Conservation (phyloP, 2,888 invertebrate species). For the Candidula unifasciata region DNA sequence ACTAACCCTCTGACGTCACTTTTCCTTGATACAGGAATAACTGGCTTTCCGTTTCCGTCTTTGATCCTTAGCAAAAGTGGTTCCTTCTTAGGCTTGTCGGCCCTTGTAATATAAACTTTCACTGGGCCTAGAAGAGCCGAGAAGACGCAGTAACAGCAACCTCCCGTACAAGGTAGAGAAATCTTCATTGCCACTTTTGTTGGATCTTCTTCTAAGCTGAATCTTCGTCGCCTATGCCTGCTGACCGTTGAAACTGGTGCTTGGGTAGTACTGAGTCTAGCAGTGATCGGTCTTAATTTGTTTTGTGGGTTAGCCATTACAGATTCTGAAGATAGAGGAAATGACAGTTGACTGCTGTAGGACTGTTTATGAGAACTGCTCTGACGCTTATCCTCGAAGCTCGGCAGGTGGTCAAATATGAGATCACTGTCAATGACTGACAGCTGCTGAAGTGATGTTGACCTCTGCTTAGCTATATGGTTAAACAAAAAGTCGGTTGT, state of each 20-base stretch:
- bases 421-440: neutral
- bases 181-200: constrained; percentile 37
- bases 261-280: neutral
- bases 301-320: neutral
- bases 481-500: neutral
- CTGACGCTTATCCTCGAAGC: too few species aligned
- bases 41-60: constrained; percentile 47
- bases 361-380: neutral
- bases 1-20: constrained; percentile 49
- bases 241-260: neutral
- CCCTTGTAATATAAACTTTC: constrained; percentile 44
- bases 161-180: constrained; percentile 43
- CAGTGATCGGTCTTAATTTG: neutral
- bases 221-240: neutral
- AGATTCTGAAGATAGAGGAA: neutral
- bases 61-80: constrained; percentile 32
- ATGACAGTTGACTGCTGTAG: neutral
- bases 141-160: constrained; percentile 52
- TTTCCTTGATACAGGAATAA: constrained; percentile 47
- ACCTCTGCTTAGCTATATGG: neutral
- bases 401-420: neutral
- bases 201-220: constrained; percentile 32
- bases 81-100: constrained; percentile 40
- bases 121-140: constrained; percentile 52
- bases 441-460: neutral